Evolutionary conservation across 2,797 vertebrate species (phyloP), one percentile per base, ranked within the genome.

Genomic region (Thunnus albacares): DNA sequence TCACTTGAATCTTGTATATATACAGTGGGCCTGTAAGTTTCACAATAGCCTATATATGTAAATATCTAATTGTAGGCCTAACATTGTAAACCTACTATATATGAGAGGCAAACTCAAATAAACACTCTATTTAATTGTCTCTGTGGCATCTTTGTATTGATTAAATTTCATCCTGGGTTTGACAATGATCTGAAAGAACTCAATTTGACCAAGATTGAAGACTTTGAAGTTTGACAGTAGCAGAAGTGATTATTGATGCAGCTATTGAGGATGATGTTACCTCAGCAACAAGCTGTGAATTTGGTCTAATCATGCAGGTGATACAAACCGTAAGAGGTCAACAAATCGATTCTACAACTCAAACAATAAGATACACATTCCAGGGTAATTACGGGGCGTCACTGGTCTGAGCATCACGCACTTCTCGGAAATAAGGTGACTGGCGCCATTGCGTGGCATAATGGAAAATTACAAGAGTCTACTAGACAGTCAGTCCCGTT

Each of bases 381-480:
- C 7, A 15, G 22, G 2, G 38, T 20, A 3, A 14, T 35, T 22
- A 17, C 0, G 4, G 0, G 17, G 14, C 62, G 3, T 53, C 59
- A 55, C 35, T 18, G 24, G 59, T 76, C 58, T 5, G 14, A 15
- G 17, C 38, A 9, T 72, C 67, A 9, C 2, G 41, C 0, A 30
- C 51, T 66, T 67, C 22, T 22, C 67, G 26, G 69, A 86, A 90
- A 89, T 62, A 62, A 75, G 80, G 79, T 45, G 70, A 81, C 26
- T 93, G 88, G 90, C 91, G 92, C 92, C 93, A 17, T 72, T 65
- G 61, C 49, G 91, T 89, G 93, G 93, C 56, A 17, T 43, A 28
- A 80, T 60, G 58, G 61, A 20, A 80, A 87, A 93, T 75, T 90
- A 83, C 93, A 93, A 0, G 14, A 63, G 59, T 3, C 56, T 65